Evolutionary conservation across 2,888 invertebrate species (phyloP), one percentile per base, ranked within the genome.

Genomic region (Caenorhabditis doughertyi): DNA sequence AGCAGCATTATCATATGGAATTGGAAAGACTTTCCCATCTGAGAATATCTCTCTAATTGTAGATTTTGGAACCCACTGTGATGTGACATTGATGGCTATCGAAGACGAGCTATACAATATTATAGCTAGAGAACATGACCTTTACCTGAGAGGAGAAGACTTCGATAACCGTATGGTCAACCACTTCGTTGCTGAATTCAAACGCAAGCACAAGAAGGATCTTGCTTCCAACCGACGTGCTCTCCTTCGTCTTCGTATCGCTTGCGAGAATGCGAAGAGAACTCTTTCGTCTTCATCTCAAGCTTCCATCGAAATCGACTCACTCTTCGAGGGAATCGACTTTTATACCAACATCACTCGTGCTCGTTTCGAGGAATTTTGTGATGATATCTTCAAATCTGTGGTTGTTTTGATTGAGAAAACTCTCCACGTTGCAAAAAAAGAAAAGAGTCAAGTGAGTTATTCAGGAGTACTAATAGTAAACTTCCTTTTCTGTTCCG

Each of bases 341-440:
- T 98, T 97, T 94, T 97, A 97, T 94, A 97, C 97, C 0, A 96
- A 95, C 77, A 96, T 98, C 92, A 97, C 97, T 25, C 94, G 97
- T 90, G 98, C 98, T 79, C 95, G 97, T 91, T 99, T 99, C 93
- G 98, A 99, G 76, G 91, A 90, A 72, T 89, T 90, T 32, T 90
- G 90, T 92, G 96, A 97, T 16, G 98, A 99, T 93, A 94, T 99
- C 88, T 98, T 99, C 95, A 94, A 97, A 87, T 95, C 95, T 84
- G 98, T 98, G 86, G 95, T 98, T 94, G 97, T 97, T 92, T 97
- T 98, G 7, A 98, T 98, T 0, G 97, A 98, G 93, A 98, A 97
- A 68, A 51, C 86, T 51, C 84, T 86, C 65, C 83, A 89, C 68
- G 90, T 90, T 73, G 89, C 90, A 72, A 97, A 98, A 93, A 95